Evolutionary conservation across 1,140 invertebrate genomes (phyloP).

Genomic region (Riptortus pedestris): DNA sequence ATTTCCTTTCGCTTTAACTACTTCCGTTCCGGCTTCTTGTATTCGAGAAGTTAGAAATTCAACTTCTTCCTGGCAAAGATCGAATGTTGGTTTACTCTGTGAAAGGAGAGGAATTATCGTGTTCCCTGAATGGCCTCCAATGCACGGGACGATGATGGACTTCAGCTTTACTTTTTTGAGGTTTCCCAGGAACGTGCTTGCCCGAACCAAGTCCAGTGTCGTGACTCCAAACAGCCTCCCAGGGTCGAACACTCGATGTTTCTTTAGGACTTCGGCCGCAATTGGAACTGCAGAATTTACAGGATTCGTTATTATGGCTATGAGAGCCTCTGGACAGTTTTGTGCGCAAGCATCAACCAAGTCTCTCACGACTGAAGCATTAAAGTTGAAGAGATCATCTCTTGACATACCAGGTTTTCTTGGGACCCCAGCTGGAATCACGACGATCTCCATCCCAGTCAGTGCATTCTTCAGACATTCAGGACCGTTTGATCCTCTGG

Average conservation of each 20-base stretch:
- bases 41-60: constrained; percentile 77
- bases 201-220: constrained; percentile 93
- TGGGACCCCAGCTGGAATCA: constrained; percentile 95
- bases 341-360: constrained; percentile 68
- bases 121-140: constrained; percentile 94
- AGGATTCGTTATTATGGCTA: constrained; percentile 95
- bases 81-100: constrained; percentile 65
- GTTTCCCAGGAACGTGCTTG: constrained; percentile 87
- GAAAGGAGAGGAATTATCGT: constrained; percentile 95
- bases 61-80: constrained; percentile 58
- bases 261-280: constrained; percentile 86
- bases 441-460: constrained; percentile 68
- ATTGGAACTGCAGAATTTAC: constrained; percentile 97
- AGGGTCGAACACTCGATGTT: constrained; percentile 78
- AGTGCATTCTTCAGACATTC: constrained; percentile 61
- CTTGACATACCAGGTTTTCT: constrained; percentile 91
- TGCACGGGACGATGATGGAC: constrained; percentile 79
- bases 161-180: constrained; percentile 41
- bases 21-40: constrained; percentile 96
- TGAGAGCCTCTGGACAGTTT: constrained; percentile 80
- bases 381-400: constrained; percentile 97
- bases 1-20: constrained; percentile 97
- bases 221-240: constrained; percentile 90
- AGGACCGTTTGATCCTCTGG: constrained; percentile 67
- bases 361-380: constrained; percentile 93